Evolutionary conservation across 2,797 vertebrate genomes (phyloP).

Genomic region (Clarias fuscus): DNA sequence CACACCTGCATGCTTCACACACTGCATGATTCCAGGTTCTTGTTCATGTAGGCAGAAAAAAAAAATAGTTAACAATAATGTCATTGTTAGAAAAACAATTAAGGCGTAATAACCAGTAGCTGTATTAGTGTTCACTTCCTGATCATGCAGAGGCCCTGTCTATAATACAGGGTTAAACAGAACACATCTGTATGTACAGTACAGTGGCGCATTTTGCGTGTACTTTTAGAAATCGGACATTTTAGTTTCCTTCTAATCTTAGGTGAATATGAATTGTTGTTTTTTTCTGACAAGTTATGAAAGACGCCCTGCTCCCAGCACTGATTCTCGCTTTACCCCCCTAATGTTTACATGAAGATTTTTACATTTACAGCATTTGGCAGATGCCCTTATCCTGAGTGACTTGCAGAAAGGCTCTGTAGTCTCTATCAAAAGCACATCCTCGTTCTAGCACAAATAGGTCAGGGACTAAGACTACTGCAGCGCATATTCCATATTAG

Average conservation of each 20-base stretch:
- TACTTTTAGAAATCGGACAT: not conserved
- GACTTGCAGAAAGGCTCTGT: not conserved
- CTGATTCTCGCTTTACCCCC: not conserved
- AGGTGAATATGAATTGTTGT: not conserved
- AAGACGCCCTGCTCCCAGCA: not conserved
- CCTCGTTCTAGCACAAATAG: conserved; percentile 7
- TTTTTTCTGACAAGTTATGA: not conserved
- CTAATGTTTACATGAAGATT: not conserved
- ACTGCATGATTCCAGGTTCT: not conserved
- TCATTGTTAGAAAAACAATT: not conserved
- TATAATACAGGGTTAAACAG: not conserved
- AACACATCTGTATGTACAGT: not conserved
- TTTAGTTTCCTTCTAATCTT: not conserved
- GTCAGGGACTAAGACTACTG: not conserved
- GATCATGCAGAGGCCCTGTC: not conserved
- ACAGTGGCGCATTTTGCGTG: not conserved
- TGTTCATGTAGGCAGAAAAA: not conserved
- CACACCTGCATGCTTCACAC: not conserved
- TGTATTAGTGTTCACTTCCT: not conserved
- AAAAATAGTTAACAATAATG: not conserved
- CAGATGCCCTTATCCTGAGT: conserved; percentile 22
- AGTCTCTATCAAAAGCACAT: not conserved
- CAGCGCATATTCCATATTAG: not conserved
- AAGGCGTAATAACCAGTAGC: not conserved
- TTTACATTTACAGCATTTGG: not conserved